Conservation (phyloP, 2,888 invertebrate genomes). For the Lochmaea capreae region DNA sequence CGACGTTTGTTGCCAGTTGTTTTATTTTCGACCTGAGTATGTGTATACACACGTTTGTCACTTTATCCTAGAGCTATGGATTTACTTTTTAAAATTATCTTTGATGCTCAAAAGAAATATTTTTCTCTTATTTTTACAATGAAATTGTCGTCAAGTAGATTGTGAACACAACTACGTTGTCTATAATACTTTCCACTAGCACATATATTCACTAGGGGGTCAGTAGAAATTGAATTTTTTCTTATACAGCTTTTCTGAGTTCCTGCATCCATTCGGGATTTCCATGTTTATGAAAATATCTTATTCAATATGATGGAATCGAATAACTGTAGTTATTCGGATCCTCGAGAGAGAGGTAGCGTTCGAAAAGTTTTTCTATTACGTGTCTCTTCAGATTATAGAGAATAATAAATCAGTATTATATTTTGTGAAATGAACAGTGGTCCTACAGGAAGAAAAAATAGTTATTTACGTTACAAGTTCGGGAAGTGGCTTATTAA, state of each 20-base stretch:
- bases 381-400: neutral
- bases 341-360: neutral
- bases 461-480: too few species aligned
- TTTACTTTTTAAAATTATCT: neutral
- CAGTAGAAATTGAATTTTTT: neutral
- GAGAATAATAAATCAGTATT: neutral
- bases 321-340: neutral
- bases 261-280: constrained; percentile 16
- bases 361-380: neutral
- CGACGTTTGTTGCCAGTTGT: constrained; percentile 21
- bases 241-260: neutral
- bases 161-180: too few species aligned
- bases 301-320: constrained; percentile 25
- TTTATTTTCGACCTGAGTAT: constrained; percentile 9
- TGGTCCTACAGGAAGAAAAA: too few species aligned
- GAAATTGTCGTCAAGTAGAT: too few species aligned
- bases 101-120: neutral
- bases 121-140: too few species aligned
- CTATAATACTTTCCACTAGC: too few species aligned
- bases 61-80: neutral
- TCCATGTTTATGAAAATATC: constrained; percentile 33
- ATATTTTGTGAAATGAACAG: neutral
- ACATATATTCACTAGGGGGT: neutral
- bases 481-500: too few species aligned
- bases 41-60: constrained; percentile 15